These are phyloP conservation scores for Crotalus horridus DNA, from an alignment of 2,113 vertebrate species.

Conservation along the genomic window DNA sequence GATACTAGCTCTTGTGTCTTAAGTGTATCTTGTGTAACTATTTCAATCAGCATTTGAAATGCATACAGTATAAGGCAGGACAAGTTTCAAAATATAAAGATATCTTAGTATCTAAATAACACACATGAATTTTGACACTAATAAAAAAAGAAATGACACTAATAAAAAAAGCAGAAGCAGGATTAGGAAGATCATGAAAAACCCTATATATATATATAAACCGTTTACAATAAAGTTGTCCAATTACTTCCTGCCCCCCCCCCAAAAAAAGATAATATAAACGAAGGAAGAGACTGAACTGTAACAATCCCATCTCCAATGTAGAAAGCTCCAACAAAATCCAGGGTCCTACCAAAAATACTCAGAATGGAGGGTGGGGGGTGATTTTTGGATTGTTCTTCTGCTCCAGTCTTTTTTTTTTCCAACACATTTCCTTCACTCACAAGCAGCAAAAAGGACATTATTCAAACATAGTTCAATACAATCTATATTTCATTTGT, in stretches of 20 bases:
- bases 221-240: constrained; percentile 1
- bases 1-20: not conserved
- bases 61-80: not conserved
- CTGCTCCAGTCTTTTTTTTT: not conserved
- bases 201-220: constrained; percentile 3
- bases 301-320: not conserved
- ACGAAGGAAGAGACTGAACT: constrained; percentile 24
- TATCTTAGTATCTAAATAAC: constrained; percentile 19
- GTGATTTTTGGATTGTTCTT: not conserved
- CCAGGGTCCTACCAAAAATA: not conserved
- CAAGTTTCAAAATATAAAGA: constrained; percentile 30
- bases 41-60: constrained; percentile 4
- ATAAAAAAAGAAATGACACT: not conserved
- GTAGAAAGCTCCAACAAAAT: not conserved
- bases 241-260: not conserved
- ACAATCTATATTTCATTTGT: not conserved
- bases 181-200: not conserved
- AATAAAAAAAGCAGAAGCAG: not conserved
- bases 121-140: constrained; percentile 39
- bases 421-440: not conserved
- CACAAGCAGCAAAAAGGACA: not conserved
- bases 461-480: not conserved
- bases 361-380: not conserved
- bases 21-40: constrained; percentile 1
- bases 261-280: not conserved